Percentiles rank a stretch among this genome's conserved stretches.
These are phyloP conservation scores for Melikaiella ostensackeni DNA, from an alignment of 2,888 invertebrate species.

Conservation along the genomic window DNA sequence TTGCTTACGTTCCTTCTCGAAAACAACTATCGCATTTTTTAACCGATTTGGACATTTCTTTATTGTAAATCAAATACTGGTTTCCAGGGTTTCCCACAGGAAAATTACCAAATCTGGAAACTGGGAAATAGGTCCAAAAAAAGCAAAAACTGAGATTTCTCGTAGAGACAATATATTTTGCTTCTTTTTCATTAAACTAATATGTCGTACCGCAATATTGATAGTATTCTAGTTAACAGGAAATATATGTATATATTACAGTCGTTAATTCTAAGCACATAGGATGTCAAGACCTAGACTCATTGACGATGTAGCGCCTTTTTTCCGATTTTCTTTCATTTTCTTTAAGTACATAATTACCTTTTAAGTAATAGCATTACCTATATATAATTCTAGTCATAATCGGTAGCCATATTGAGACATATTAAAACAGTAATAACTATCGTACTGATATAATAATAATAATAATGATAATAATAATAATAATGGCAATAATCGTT, in stretches of 20 bases:
- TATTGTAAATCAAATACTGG: too few species aligned
- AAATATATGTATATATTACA: constrained; percentile 71
- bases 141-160: constrained; percentile 52
- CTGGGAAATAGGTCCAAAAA: neutral
- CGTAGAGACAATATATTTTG: constrained; percentile 71
- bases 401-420: constrained; percentile 63
- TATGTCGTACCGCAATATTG: constrained; percentile 67
- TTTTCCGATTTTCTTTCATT: constrained; percentile 44
- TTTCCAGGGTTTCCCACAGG: too few species aligned
- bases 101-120: neutral
- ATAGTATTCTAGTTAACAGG: constrained; percentile 74
- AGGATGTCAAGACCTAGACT: constrained; percentile 51
- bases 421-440: constrained; percentile 66
- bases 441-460: constrained; percentile 66
- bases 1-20: too few species aligned
- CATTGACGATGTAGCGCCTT: constrained; percentile 43
- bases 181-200: constrained; percentile 65
- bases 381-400: constrained; percentile 58
- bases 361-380: constrained; percentile 60
- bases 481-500: constrained; percentile 50
- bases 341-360: constrained; percentile 69
- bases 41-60: too few species aligned
- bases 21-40: too few species aligned
- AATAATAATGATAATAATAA: constrained; percentile 54
- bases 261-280: constrained; percentile 64